Base-by-base conservation (phyloP, 2,888 invertebrate genomes). In the Amblyteles armatorius region DNA sequence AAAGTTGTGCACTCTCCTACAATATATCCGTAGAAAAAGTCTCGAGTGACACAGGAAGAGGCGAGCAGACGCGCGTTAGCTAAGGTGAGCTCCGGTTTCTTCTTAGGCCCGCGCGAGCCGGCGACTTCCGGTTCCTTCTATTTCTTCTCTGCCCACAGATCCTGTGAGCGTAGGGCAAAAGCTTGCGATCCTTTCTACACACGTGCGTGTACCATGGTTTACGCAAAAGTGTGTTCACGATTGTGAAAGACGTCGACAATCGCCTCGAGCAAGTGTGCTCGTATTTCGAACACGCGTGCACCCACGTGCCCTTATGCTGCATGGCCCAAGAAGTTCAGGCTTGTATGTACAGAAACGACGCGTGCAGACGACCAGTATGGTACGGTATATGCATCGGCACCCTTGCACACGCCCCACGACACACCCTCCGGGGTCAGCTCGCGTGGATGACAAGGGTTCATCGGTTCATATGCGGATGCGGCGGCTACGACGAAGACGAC, bases 381-480 rank as follows among this genome's bases (percentile, higher is more conserved):
- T 73, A 52, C 48, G 33, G 22, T 22, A 26, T 67, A 52, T 63
- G 68, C 72, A 74, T 55, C 52, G 48, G 71, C 48, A 79, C 71
- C 79, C 83, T 50, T 50, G 89, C 88, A 87, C 91, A 93, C 93
- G 92, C 93, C 93, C 44, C 90, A 90, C 90, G 92, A 91, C 92
- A 92, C 93, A 92, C 93, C 92, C 91, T 90, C 74, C 86, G 78
- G 84, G 84, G 78, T 85, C 86, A 82, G 50, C 60, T 71, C 74
- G n/a, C 79, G 26, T 7, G 48, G 67, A 67, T 82, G 84, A 85
- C 84, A 82, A 85, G 84, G 84, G 71, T 85, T 82, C 74, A 71
- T 79, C 71, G 74, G 74, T 76, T 79, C 76, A 16, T 26, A 26
- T 72, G 60, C 80, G 79, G 82, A 79, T 79, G 74, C 82, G 67